Conservation (phyloP, 2,888 invertebrate genomes). For the Acleris literana region DNA sequence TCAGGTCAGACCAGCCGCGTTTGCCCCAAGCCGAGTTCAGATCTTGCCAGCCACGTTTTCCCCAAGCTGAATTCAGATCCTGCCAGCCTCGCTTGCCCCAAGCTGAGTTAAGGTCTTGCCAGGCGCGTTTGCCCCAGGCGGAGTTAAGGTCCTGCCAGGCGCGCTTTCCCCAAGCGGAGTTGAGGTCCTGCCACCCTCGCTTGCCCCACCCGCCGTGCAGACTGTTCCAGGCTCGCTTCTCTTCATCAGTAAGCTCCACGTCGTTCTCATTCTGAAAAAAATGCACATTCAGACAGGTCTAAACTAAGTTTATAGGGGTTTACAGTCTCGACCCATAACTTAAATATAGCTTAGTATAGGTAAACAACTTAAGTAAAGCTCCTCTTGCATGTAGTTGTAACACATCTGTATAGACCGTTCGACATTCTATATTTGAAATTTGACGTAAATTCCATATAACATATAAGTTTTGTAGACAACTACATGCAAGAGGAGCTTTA, state of each 20-base stretch:
- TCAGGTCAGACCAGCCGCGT: conserved; percentile 84
- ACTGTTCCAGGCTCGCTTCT: conserved; percentile 85
- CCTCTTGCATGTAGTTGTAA: too few relatives aligned
- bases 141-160: conserved; percentile 79
- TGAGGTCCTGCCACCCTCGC: conserved; percentile 83
- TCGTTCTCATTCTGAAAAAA: conserved; percentile 68
- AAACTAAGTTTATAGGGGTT: background rate
- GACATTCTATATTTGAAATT: too few relatives aligned
- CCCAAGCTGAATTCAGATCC: conserved; percentile 79
- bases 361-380: too few relatives aligned
- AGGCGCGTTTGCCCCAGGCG: conserved; percentile 84
- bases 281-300: background rate
- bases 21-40: conserved; percentile 83
- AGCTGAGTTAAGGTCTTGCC: conserved; percentile 81
- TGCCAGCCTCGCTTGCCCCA: conserved; percentile 86
- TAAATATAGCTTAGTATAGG: too few relatives aligned
- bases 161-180: conserved; percentile 80
- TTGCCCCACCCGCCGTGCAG: conserved; percentile 84
- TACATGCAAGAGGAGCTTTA: too few relatives aligned
- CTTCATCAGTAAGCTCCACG: conserved; percentile 79
- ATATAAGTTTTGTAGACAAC: too few relatives aligned
- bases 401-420: too few relatives aligned
- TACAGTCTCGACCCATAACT: background rate
- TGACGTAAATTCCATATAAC: too few relatives aligned
- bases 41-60: conserved; percentile 85